Evolutionary conservation across 2,888 invertebrate genomes (phyloP).

Genomic region (Troides oblongomaculatus): DNA sequence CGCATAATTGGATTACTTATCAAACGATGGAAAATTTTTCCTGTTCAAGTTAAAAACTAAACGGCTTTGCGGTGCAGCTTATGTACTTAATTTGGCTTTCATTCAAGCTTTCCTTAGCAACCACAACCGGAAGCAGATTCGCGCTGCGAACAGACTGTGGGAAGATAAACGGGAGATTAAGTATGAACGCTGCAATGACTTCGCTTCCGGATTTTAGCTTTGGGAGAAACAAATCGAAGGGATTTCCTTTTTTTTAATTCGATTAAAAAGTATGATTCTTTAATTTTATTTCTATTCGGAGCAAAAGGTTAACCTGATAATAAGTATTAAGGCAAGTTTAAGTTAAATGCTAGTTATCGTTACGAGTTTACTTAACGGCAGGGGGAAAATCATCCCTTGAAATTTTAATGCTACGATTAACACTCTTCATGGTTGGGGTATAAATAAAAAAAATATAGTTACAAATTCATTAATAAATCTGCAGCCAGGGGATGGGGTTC

Average conservation of each 20-base stretch:
- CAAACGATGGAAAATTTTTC: background rate
- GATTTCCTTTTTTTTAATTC: background rate
- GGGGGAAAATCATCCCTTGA: no score
- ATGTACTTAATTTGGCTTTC: slow-evolving; percentile 14
- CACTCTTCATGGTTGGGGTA: no score
- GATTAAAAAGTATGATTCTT: no score
- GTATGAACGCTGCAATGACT: background rate
- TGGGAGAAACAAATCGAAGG: background rate
- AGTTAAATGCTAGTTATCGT: no score
- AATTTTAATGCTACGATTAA: no score
- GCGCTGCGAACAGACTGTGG: slow-evolving; percentile 2
- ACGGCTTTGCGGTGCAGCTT: background rate
- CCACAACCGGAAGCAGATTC: slow-evolving; percentile 8
- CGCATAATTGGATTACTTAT: background rate
- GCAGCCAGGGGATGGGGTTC: background rate
- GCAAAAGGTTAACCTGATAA: no score
- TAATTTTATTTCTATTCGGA: no score
- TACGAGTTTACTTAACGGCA: no score
- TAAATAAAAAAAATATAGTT: no score
- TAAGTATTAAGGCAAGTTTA: no score
- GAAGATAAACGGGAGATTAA: slow-evolving; percentile 4
- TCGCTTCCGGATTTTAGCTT: slow-evolving; percentile 6
- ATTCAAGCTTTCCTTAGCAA: slow-evolving; percentile 6
- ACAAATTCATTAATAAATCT: no score
- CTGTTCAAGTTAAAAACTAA: background rate